Conservation (phyloP, 2,888 invertebrate species). For the Epinotia nisella region DNA sequence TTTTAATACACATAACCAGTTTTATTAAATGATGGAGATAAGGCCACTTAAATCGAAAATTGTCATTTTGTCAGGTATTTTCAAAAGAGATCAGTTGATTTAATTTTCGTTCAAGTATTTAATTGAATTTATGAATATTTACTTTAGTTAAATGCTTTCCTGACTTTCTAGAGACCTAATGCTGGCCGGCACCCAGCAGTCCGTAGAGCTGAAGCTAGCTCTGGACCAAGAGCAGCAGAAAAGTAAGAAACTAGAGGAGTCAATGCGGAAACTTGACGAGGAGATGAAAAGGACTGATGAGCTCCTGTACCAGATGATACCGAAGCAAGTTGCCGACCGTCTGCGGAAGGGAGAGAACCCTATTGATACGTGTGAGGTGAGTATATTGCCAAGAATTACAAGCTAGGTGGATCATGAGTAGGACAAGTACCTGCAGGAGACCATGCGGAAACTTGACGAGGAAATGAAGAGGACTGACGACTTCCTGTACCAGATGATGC, state of each 20-base stretch:
- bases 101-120: background rate
- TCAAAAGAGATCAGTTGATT: no score
- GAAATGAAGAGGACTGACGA: conserved; percentile 98
- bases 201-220: conserved; percentile 97
- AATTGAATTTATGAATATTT: no score
- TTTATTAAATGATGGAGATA: no score
- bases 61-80: no score
- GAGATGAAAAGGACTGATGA: conserved; percentile 98
- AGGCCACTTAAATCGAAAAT: no score
- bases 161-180: conserved; percentile 92
- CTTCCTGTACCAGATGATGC: conserved; percentile 99
- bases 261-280: conserved; percentile 97
- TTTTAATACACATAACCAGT: no score
- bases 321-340: conserved; percentile 97
- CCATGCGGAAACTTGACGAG: conserved; percentile 97
- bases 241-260: conserved; percentile 97
- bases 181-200: conserved; percentile 98
- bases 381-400: conserved; percentile 31
- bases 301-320: conserved; percentile 99
- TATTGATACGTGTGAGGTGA: conserved; percentile 98
- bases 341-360: conserved; percentile 97
- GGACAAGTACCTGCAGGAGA: conserved; percentile 87
- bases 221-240: conserved; percentile 98
- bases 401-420: conserved; percentile 93
- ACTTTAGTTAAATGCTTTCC: background rate